phyloP scores from a whole-genome alignment of 2,888 invertebrate species.

The Microplitis manilae region DNA sequence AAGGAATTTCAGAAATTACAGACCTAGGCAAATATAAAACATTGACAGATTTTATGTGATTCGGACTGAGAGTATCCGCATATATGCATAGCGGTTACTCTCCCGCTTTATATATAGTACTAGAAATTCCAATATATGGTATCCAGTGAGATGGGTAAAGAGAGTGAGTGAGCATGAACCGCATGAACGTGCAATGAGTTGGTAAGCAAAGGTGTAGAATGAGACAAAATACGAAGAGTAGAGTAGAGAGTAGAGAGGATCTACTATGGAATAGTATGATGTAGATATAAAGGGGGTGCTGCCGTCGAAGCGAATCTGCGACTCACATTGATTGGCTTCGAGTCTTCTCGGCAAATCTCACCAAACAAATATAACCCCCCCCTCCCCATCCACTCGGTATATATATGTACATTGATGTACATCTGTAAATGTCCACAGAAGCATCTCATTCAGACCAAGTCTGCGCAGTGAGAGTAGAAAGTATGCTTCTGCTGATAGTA shows the following conservation, averaged over 20 bases:
- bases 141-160: conserved; percentile 14
- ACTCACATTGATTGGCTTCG: conserved; percentile 45
- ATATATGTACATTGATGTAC: conserved; percentile 29
- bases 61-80: conserved; percentile 32
- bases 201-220: background rate
- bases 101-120: conserved; percentile 8
- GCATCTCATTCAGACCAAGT: conserved; percentile 11
- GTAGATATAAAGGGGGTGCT: background rate
- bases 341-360: conserved; percentile 43
- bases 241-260: background rate
- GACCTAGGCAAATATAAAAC: conserved; percentile 35
- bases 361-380: conserved; percentile 35
- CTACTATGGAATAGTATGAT: background rate
- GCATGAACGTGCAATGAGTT: background rate
- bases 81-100: conserved; percentile 43
- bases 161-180: conserved; percentile 10
- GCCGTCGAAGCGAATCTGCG: conserved; percentile 40
- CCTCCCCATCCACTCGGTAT: background rate
- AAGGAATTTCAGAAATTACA: conserved; percentile 24
- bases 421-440: conserved; percentile 15
- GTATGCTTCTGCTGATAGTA: background rate
- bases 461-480: background rate
- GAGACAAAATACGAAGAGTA: background rate
- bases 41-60: conserved; percentile 40
- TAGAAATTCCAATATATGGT: conserved; percentile 40